Evolutionary conservation across 2,888 invertebrate genomes (phyloP).

Genomic region (Tetropium fuscum): DNA sequence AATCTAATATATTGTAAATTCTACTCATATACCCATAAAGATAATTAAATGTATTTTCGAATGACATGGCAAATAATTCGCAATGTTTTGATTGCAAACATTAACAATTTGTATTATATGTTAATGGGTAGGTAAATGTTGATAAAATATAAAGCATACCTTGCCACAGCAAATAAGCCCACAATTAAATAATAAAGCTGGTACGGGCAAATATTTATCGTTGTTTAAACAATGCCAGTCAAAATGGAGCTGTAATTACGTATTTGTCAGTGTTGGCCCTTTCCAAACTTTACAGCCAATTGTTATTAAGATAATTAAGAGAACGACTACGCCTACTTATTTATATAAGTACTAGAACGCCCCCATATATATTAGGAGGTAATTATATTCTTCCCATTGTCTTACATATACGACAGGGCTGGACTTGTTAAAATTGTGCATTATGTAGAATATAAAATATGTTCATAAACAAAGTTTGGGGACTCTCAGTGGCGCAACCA

Average conservation of each 20-base stretch:
- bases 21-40: not conserved
- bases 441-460: no score
- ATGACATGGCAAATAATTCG: constrained; percentile 30
- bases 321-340: constrained; percentile 39
- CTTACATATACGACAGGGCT: constrained; percentile 34
- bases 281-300: constrained; percentile 47
- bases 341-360: constrained; percentile 40
- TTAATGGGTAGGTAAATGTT: constrained; percentile 37
- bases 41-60: constrained; percentile 10
- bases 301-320: constrained; percentile 43
- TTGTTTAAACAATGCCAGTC: constrained; percentile 38
- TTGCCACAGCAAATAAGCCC: constrained; percentile 41
- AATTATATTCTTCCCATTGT: constrained; percentile 34
- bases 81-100: constrained; percentile 38
- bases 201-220: constrained; percentile 46
- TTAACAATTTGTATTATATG: constrained; percentile 36
- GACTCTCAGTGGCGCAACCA: no score
- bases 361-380: constrained; percentile 34
- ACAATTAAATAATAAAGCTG: constrained; percentile 47
- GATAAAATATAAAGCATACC: constrained; percentile 39
- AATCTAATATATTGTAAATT: no score
- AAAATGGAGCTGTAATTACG: constrained; percentile 50
- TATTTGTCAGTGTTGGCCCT: constrained; percentile 48
- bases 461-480: no score
- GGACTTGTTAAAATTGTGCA: no score